These are phyloP conservation scores for Ciona savignyi DNA, from an alignment of 23 tunicate genomes.

Conservation along the genomic window DNA sequence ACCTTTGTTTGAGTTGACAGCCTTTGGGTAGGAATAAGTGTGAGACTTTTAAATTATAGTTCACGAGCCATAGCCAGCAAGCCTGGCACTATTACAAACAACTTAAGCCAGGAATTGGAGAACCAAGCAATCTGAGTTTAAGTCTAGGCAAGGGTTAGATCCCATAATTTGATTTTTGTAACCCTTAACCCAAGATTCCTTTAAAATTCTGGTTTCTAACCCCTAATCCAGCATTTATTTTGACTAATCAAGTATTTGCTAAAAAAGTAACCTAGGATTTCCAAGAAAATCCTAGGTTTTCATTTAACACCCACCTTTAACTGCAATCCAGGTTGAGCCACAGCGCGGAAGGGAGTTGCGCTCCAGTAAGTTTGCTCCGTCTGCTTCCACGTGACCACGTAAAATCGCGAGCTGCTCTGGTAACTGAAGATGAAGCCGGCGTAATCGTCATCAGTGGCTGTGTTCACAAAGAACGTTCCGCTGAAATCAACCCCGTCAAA, in stretches of 20 bases:
- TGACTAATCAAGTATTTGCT: no score
- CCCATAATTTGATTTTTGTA: no score
- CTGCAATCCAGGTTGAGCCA: constrained; percentile 52
- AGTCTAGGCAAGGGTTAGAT: no score
- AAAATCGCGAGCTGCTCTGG: constrained; percentile 69
- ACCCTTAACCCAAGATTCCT: no score
- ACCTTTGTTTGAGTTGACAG: constrained; percentile 38
- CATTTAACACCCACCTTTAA: constrained; percentile 28
- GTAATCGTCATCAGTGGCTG: constrained; percentile 25
- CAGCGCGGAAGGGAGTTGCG: constrained; percentile 57
- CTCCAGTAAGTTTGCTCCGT: constrained; percentile 50
- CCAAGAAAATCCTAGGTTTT: not conserved
- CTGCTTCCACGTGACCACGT: constrained; percentile 76
- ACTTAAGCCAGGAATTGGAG: no score
- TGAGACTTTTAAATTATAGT: no score
- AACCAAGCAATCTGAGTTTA: no score
- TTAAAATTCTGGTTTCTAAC: no score
- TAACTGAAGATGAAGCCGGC: constrained; percentile 84
- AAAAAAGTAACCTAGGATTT: not conserved
- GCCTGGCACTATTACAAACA: no score
- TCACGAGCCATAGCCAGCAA: no score
- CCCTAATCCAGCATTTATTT: no score
- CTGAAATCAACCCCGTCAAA: constrained; percentile 87
- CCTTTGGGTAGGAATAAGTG: constrained; percentile 10
- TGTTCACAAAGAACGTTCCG: constrained; percentile 86